Conservation (phyloP, 2,888 invertebrate genomes). For the Phyllotreta striolata region DNA sequence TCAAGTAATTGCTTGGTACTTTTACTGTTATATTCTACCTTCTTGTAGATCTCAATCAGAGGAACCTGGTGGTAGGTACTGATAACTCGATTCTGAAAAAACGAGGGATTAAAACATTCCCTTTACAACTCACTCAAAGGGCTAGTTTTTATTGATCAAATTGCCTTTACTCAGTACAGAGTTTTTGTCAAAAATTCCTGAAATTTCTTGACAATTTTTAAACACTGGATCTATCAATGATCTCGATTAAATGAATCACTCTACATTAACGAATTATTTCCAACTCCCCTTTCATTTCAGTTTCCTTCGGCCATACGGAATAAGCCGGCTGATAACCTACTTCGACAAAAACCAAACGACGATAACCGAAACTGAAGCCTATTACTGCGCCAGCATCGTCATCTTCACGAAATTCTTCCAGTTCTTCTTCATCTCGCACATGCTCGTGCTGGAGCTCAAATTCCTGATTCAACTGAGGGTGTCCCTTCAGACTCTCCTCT, state of each 20-base stretch:
- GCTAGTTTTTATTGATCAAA: too few relatives aligned
- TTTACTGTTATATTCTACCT: too few relatives aligned
- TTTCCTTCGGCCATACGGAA: constrained; percentile 68
- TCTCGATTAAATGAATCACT: not conserved
- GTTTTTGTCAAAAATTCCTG: too few relatives aligned
- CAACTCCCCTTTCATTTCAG: constrained; percentile 61
- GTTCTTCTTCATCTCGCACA: constrained; percentile 70
- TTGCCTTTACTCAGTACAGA: too few relatives aligned
- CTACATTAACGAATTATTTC: not conserved
- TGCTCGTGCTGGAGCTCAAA: constrained; percentile 21
- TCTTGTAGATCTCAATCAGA: too few relatives aligned
- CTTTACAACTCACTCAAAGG: too few relatives aligned
- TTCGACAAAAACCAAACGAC: constrained; percentile 65
- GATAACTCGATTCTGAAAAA: too few relatives aligned
- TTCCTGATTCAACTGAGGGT: constrained; percentile 63
- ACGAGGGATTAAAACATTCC: too few relatives aligned
- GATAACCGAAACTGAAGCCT: constrained; percentile 66
- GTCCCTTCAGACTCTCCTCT: constrained; percentile 81
- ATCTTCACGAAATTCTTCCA: constrained; percentile 74
- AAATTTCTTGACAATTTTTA: too few relatives aligned
- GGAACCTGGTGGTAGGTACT: too few relatives aligned
- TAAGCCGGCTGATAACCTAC: constrained; percentile 70
- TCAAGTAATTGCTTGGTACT: too few relatives aligned
- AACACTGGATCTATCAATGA: not conserved
- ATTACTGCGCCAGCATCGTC: constrained; percentile 76